These are phyloP conservation scores for Neopipo cinnamomea DNA, from an alignment of 2,113 vertebrate genomes.

Conservation along the genomic window DNA sequence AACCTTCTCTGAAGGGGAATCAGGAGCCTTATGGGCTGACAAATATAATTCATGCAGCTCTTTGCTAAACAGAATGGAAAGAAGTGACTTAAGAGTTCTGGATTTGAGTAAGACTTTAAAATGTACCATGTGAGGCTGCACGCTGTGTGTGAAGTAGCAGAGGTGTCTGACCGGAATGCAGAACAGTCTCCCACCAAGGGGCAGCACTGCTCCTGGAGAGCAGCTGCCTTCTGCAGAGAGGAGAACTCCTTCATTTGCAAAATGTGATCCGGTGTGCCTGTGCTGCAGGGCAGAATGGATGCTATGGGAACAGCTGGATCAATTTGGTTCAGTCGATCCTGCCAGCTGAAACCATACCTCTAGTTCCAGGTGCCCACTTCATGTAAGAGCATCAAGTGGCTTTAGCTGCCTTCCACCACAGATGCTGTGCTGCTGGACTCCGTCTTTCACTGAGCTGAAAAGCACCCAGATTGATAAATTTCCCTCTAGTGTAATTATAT, in stretches of 20 bases:
- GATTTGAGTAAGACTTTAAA: background rate
- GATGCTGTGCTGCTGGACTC: background rate
- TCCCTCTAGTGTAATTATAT: background rate
- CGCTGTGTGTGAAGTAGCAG: background rate
- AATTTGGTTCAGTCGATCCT: background rate
- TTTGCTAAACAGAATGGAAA: background rate
- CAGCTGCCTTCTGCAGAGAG: background rate
- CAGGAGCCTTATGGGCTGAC: background rate
- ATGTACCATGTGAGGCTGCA: background rate
- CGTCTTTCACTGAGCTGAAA: background rate
- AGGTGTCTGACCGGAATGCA: conserved; percentile 22
- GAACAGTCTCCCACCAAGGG: conserved; percentile 51
- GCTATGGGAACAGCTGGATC: background rate
- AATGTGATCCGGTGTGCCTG: background rate
- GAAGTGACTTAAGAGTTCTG: background rate
- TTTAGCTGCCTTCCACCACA: background rate
- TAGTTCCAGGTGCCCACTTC: conserved; percentile 9
- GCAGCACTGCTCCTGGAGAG: conserved; percentile 50
- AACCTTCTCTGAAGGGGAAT: background rate
- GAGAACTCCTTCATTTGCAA: background rate
- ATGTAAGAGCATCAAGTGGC: background rate
- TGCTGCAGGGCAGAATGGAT: background rate
- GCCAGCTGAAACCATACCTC: background rate
- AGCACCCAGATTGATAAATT: background rate
- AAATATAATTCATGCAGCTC: background rate